phyloP scores from a whole-genome alignment of 2,888 invertebrate genomes.

The Palloptera scutellata region DNA sequence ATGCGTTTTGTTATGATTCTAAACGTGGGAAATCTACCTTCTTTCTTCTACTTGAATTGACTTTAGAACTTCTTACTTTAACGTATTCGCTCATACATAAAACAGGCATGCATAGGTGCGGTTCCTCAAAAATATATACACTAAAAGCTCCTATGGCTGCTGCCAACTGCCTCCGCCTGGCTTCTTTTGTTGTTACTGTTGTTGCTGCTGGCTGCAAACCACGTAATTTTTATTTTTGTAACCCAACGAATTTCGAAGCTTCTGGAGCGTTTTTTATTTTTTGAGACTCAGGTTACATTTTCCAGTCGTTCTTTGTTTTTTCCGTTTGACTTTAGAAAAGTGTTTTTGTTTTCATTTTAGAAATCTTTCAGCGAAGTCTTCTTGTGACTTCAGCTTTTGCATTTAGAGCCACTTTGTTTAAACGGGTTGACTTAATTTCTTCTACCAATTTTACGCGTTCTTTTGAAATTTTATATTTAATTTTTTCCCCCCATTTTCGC shows the following conservation, averaged over 20 bases:
- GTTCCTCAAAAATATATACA: too few relatives aligned
- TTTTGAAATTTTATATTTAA: conserved; percentile 18
- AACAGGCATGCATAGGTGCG: conserved; percentile 28
- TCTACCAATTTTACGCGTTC: not conserved
- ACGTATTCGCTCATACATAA: conserved; percentile 1
- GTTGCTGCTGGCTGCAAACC: conserved; percentile 30
- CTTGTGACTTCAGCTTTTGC: conserved; percentile 12
- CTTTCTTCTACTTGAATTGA: conserved; percentile 17
- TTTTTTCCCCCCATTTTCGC: conserved; percentile 17
- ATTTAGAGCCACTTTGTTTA: conserved; percentile 9
- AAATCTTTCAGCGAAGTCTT: not conserved
- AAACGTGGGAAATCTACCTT: conserved; percentile 57
- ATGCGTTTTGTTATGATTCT: conserved; percentile 60
- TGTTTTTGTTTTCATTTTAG: too few relatives aligned
- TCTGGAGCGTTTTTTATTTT: not conserved
- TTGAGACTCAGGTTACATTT: conserved; percentile 10
- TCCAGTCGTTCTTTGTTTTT: conserved; percentile 9
- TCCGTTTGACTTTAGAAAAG: not conserved
- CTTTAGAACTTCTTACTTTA: not conserved
- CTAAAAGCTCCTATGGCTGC: too few relatives aligned
- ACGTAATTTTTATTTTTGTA: conserved; percentile 43
- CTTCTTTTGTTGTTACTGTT: conserved; percentile 36
- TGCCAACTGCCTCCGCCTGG: too few relatives aligned
- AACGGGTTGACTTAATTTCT: not conserved
- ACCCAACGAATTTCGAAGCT: too few relatives aligned